Evolutionary conservation across 2,888 invertebrate species (phyloP), one percentile per base, ranked within the genome.

Genomic region (Steinernema carpocapsae): DNA sequence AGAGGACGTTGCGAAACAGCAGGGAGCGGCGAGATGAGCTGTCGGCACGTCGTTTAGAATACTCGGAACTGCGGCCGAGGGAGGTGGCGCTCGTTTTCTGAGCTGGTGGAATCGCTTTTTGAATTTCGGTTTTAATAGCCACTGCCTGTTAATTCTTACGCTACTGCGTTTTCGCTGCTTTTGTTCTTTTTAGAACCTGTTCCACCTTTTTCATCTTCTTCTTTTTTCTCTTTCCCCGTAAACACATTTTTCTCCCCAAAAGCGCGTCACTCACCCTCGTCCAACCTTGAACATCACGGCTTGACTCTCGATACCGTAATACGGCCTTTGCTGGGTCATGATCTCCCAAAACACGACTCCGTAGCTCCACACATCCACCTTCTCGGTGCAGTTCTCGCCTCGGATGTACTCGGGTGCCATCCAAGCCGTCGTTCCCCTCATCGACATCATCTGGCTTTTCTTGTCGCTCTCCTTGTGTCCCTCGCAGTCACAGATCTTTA

Each of bases 381-480:
- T 94, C 88, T 97, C 97, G 0, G 94, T 95, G 88, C 96, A 99
- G 0, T 93, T 94, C 88, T 97, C 94, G 87, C 95, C 95, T 76
- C 95, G 92, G 81, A 99, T 97, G 51, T 97, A 94, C 90, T 99
- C 99, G 0, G 99, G 99, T 0, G 97, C 96, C 97, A 99, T 99
- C 97, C 97, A 99, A 0, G 95, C 94, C 0, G 96, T 74, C 0
- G 97, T 99, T 51, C 97, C 97, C 1, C 95, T 95, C 89, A 99
- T 97, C 79, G 94, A 94, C 97, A 99, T 99, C 87, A 94, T 93
- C 56, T 94, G 94, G 88, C 94, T 95, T 87, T 95, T 94, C 88
- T 94, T 94, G 76, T 88, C 88, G 73, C 87, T 88, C 93, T 94
- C 95, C 85, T 94, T 94, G 75, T 94, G 92, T 85, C 94, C 93